phyloP scores from a whole-genome alignment of 2,113 vertebrate genomes.

The Oenanthe melanoleuca region DNA sequence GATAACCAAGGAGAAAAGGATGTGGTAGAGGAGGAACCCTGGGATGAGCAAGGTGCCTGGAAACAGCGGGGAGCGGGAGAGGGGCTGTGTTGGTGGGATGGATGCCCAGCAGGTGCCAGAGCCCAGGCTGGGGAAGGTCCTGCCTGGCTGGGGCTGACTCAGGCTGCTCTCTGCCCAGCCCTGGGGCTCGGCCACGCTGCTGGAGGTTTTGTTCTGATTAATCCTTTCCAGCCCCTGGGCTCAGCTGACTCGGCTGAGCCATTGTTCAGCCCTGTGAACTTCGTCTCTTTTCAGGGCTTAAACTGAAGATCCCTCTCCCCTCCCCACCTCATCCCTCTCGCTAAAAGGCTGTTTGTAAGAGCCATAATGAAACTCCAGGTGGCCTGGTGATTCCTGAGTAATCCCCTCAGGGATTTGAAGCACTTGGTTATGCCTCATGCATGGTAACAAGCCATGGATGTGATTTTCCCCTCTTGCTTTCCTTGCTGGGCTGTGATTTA shows the following conservation, averaged over 20 bases:
- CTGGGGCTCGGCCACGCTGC: constrained; percentile 54
- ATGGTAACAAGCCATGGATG: constrained; percentile 62
- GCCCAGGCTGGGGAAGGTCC: not conserved
- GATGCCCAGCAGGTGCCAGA: not conserved
- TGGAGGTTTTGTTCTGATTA: constrained; percentile 61
- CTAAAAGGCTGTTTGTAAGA: constrained; percentile 69
- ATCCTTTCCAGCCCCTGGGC: constrained; percentile 54
- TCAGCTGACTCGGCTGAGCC: constrained; percentile 66
- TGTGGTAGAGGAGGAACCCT: not conserved
- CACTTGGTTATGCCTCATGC: constrained; percentile 63
- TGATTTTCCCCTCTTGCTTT: constrained; percentile 40
- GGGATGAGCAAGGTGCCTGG: not conserved
- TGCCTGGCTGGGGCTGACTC: constrained; percentile 24
- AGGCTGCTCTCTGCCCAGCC: not conserved
- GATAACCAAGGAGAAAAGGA: not conserved
- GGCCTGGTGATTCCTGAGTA: constrained; percentile 61
- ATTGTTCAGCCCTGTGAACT: constrained; percentile 46
- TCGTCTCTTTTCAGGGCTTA: constrained; percentile 51
- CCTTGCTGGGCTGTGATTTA: constrained; percentile 39
- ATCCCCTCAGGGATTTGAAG: constrained; percentile 66
- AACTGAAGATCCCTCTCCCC: constrained; percentile 46
- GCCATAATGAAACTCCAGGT: constrained; percentile 70
- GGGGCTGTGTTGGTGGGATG: not conserved
- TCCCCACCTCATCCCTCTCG: constrained; percentile 62
- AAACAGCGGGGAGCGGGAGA: not conserved